phyloP scores from a whole-genome alignment of 2,888 invertebrate genomes.

The Anticlea derivata region DNA sequence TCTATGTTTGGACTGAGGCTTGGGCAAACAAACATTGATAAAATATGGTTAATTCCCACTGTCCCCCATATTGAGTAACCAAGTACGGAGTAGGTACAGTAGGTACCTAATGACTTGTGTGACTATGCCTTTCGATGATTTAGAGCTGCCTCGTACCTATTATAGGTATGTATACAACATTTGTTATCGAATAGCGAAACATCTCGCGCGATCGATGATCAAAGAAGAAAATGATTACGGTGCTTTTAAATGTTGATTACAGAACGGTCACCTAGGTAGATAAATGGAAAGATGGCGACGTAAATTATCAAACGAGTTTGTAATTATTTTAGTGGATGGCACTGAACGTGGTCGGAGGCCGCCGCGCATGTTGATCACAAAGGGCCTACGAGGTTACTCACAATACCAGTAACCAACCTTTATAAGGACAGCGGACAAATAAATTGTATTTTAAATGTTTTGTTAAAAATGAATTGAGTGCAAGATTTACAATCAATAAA shows the following conservation, averaged over 20 bases:
- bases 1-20: too few relatives aligned
- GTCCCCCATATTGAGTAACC: neutral
- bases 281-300: slow-evolving; percentile 37
- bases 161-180: too few relatives aligned
- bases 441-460: slow-evolving; percentile 23
- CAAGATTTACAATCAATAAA: neutral
- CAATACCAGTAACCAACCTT: slow-evolving; percentile 45
- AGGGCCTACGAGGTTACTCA: slow-evolving; percentile 73
- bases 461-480: neutral
- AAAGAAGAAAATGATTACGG: slow-evolving; percentile 2
- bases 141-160: too few relatives aligned
- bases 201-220: neutral
- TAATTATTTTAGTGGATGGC: slow-evolving; percentile 64
- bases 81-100: too few relatives aligned
- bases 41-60: slow-evolving; percentile 4
- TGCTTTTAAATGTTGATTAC: slow-evolving; percentile 30
- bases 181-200: too few relatives aligned
- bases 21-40: neutral
- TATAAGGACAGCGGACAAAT: slow-evolving; percentile 45
- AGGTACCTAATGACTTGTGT: too few relatives aligned
- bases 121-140: too few relatives aligned
- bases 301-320: slow-evolving; percentile 55
- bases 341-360: slow-evolving; percentile 58
- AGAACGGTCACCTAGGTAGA: slow-evolving; percentile 30
- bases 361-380: slow-evolving; percentile 75